Conservation (phyloP, 2,113 vertebrate genomes). For the Charadrius vociferus region DNA sequence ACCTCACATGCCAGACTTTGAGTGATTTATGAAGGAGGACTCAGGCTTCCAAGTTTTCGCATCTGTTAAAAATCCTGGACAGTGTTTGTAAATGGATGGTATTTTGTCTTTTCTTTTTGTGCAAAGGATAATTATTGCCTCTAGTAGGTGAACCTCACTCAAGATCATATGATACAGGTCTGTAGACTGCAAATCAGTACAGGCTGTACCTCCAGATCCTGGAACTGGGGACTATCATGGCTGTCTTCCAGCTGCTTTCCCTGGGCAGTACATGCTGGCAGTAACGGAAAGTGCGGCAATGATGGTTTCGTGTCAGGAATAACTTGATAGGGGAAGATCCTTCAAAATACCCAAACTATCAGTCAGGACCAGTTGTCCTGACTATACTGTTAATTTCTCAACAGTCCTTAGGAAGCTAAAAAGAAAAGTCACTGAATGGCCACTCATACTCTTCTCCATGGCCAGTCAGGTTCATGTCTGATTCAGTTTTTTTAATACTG, state of each 20-base stretch:
- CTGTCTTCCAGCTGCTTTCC: background rate
- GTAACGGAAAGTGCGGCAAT: background rate
- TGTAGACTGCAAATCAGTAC: background rate
- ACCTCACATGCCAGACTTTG: background rate
- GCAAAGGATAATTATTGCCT: background rate
- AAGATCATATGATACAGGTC: background rate
- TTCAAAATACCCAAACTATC: background rate
- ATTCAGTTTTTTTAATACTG: background rate
- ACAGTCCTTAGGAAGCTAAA: background rate
- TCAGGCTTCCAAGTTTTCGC: background rate
- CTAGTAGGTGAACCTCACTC: background rate
- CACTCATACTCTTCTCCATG: background rate
- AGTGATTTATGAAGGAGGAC: background rate
- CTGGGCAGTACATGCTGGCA: background rate
- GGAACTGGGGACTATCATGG: background rate
- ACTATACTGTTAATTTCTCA: background rate
- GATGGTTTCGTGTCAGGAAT: background rate
- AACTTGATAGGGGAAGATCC: background rate
- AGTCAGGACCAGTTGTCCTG: background rate
- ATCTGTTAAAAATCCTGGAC: background rate
- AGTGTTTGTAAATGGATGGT: background rate
- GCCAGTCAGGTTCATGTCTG: background rate
- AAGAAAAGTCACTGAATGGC: background rate
- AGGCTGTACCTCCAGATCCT: background rate
- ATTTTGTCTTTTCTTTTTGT: background rate